These are phyloP conservation scores for Chloropsis hardwickii DNA, from an alignment of 2,113 vertebrate species.

Conservation along the genomic window DNA sequence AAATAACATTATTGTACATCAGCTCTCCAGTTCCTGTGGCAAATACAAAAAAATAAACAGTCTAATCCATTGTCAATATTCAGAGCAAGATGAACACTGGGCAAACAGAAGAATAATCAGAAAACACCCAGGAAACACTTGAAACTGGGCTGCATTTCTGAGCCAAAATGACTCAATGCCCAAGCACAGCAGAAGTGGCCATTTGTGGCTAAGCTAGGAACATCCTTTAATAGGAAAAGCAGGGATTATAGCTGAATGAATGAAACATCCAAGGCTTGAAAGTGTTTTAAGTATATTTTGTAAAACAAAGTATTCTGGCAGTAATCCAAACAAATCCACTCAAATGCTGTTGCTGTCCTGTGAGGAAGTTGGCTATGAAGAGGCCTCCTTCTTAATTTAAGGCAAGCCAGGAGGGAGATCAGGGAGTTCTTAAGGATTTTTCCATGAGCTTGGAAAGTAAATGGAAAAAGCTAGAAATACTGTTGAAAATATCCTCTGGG, in stretches of 20 bases:
- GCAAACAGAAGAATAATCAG: not conserved
- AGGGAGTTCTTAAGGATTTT: not conserved
- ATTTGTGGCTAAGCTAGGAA: constrained; percentile 11
- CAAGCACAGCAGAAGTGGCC: not conserved
- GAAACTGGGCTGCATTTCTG: not conserved
- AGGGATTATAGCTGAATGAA: not conserved
- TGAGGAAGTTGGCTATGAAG: not conserved
- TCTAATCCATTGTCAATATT: not conserved
- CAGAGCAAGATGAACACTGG: not conserved
- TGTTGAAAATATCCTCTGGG: not conserved
- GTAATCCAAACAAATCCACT: constrained; percentile 23
- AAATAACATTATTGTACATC: not conserved
- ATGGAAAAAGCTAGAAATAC: not conserved
- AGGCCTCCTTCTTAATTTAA: constrained; percentile 5
- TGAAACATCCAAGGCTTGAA: not conserved
- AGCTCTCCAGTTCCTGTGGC: not conserved
- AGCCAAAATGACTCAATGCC: not conserved
- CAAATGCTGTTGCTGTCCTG: not conserved
- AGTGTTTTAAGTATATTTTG: constrained; percentile 1
- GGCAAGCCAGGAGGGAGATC: not conserved
- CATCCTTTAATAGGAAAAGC: not conserved
- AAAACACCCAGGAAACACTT: not conserved
- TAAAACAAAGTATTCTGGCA: not conserved
- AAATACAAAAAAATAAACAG: not conserved
- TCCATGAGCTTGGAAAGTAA: not conserved